Evolutionary conservation across 53 echinoderm and acorn worm species (phyloP), one percentile per base, ranked within the genome.

Genomic region (Paelopatides confundens): DNA sequence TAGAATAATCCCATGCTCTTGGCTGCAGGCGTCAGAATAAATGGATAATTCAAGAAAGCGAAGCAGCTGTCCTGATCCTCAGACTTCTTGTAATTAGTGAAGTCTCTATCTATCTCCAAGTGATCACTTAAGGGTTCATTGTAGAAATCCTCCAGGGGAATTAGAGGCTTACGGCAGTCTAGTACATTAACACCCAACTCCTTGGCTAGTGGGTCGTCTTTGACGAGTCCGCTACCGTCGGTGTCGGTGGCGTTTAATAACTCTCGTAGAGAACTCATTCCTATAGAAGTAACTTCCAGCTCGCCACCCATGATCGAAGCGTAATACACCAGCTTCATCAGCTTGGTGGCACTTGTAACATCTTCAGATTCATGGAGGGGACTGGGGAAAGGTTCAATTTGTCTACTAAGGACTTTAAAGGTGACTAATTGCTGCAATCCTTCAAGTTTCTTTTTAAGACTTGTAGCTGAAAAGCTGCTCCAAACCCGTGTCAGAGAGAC

Each of bases 91-190:
- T 94, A 96, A 30, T 88, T 88, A 17, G 98, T 92, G 82, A 98
- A 98, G 82, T 96, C 98, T 14, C 92, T 88, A 28, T 96, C 94
- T 3, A 98, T 78, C 37, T 96, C 98, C 35, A 98, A 64, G 39
- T 92, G 94, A 32, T 98, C 98, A 85, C 94, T 95, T n/a, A 98
- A 77, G 11, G 98, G 92, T 77, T 98, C 98, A 82, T 98, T 98
- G 81, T 94, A 95, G 82, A 98, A 98, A 65, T 98, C 98, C 62
- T 85, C 90, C 63, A 98, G 96, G 17, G 95, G 88, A 69, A 98
- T 94, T 2, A 92, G 87, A 4, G 98, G 98, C 27, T 92, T 87
- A 12, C 90, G 84, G 31, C 91, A 92, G 81, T 92, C 95, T 36
- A 95, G 63, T 18, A 90, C 87, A 1, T 77, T 92, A 66, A 95